Conservation (phyloP, 2,797 vertebrate species). For the Potorous gilbertii region DNA sequence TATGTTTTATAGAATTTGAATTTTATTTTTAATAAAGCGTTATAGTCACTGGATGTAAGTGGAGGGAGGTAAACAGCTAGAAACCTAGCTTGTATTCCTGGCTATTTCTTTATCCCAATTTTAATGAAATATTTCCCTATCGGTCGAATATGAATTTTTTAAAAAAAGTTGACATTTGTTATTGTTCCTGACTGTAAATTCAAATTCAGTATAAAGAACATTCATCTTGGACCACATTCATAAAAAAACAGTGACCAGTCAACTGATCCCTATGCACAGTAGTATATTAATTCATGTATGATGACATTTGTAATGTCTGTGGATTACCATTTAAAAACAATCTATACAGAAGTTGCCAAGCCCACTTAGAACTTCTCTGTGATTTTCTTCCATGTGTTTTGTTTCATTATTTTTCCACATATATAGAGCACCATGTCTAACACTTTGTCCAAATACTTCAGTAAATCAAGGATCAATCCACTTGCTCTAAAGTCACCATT, state of each 20-base stretch:
- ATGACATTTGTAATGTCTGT: background rate
- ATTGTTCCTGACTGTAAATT: background rate
- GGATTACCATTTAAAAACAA: background rate
- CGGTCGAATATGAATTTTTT: background rate
- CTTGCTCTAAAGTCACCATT: background rate
- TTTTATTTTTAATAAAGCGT: constrained; percentile 24
- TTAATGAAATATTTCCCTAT: background rate
- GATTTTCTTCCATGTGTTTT: background rate
- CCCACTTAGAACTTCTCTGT: background rate
- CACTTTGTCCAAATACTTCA: background rate
- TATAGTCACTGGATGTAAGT: background rate
- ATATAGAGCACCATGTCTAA: background rate
- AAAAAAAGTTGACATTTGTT: background rate
- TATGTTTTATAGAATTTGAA: constrained; percentile 29
- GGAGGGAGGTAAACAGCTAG: background rate
- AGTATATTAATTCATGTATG: background rate
- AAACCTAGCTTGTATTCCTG: background rate
- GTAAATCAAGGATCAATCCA: background rate
- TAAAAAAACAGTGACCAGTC: background rate
- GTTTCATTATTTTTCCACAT: background rate
- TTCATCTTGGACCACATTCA: background rate
- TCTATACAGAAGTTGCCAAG: background rate
- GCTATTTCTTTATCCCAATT: background rate
- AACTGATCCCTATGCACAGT: background rate
- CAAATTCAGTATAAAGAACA: background rate